Base-by-base conservation (phyloP, 2,797 vertebrate genomes). In the Sebastes minor region DNA sequence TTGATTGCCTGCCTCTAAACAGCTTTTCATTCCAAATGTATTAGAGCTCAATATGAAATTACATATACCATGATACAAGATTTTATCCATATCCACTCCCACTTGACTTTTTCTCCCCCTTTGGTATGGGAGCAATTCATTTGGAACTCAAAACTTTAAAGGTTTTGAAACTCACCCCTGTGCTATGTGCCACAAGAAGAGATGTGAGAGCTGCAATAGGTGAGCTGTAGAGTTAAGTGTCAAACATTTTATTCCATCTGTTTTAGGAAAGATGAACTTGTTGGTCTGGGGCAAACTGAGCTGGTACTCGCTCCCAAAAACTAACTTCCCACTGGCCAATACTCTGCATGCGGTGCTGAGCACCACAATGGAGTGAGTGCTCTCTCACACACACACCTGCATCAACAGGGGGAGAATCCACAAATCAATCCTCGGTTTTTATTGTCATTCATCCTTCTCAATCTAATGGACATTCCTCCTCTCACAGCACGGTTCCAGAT, bases 211-310 rank as follows among this genome's bases (percentile, higher is more conserved):
- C 0, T 25, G 14, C 16, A 56, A 5, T 2, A 20, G 4, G 12
- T 1, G 6, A 60, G 23, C 38, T 52, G 4, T 55, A 8, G 16
- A 46, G n/a, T 42, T 22, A 18, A 30, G 4, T 30, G 8, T 81
- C 2, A 42, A 4, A 60, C 55, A 22, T 66, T 30, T 38, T 56
- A 5, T 61, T 71, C 8, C 8, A 1, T 60, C 23, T 52, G 8
- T 74, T 84, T 30, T 86, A 97, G 96, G 95, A 70, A 96, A 91
- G 81, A 93, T 95, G 84, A 97, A 97, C 76, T 20, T 96, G 74
- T 5, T 97, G 66, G 65, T 97, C 12, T 97, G 94, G 94, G 96
- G 96, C 3, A 95, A 80, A 80, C 52, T 42, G 9, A 92, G 86
- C 72, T 96, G 95, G 95, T 84, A 82, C 23, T 91, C 93, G 2